Base-by-base conservation (phyloP, 2,113 vertebrate genomes). In the Bubalus kerabau region DNA sequence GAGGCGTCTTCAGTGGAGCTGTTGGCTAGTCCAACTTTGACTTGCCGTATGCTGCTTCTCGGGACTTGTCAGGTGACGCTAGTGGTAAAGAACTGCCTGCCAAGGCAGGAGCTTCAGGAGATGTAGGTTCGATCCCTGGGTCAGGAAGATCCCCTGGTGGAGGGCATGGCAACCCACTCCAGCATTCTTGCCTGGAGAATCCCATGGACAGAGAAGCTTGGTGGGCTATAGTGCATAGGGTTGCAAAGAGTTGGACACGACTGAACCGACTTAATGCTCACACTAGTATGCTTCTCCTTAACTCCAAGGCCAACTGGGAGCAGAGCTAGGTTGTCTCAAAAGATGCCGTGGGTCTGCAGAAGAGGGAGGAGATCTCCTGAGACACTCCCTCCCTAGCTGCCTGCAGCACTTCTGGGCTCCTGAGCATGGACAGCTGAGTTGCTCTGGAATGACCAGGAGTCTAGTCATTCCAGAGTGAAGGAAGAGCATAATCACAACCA, bases 401-500 rank as follows among this genome's bases (percentile, higher is more conserved):
- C 12, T 19, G n/a, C 84, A 62, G 10, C 62, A 12, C 56, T 40
- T 40, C 9, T 60, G 76, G 23, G 48, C 40, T 59, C 24, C 14
- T 87, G 80, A 80, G 43, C n/a, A 60, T 67, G 30, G 54, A 91
- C 50, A 50, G 57, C 43, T 82, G 46, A 86, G 28, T 60, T 32
- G 21, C 17, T 78, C 71, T 83, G 71, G n/a, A 80, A 92, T 21
- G 19, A 64, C 36, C 1, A 9, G 2, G 54, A 88, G 81, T 43
- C 92, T 78, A 67, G 26, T 24, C 84, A 62, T 54, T 82, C 12
- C 56, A 56, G 57, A 67, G 40, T 97, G 97, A 98, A 98, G 60
- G 16, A 30, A 40, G n/a, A n/a, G 10, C 4, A 5, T 43, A n/a
- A n/a, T 46, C 19, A 52, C 46, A 88, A 64, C 7, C 23, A 46